These are phyloP conservation scores for Gobiocypris rarus DNA, from an alignment of 2,113 vertebrate genomes.

Conservation along the genomic window DNA sequence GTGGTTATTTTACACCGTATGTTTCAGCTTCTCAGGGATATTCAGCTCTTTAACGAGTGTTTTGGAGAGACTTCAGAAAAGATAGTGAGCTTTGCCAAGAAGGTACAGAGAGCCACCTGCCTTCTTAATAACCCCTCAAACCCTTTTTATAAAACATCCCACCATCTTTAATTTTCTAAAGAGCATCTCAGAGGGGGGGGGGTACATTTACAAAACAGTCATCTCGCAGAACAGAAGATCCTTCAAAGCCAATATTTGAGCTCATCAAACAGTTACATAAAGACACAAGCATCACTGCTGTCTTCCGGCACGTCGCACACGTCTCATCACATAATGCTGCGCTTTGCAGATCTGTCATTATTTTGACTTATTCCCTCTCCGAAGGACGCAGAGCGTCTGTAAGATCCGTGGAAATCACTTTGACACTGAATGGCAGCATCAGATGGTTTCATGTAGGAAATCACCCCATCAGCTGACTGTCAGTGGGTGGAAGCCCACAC, in stretches of 20 bases:
- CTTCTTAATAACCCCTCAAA: neutral
- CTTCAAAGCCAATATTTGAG: neutral
- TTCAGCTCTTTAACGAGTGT: neutral
- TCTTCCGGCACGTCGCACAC: neutral
- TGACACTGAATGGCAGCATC: neutral
- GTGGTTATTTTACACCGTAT: too few relatives aligned
- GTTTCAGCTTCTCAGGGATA: neutral
- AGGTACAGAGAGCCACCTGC: neutral
- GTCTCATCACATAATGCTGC: neutral
- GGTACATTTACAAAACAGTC: neutral
- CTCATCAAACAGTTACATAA: neutral
- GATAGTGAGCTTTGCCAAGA: neutral
- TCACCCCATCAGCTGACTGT: conserved; percentile 5
- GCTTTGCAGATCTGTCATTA: neutral
- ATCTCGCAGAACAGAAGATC: neutral
- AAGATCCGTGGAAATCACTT: neutral
- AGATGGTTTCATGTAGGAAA: neutral
- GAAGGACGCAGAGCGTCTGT: neutral
- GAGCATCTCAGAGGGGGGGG: neutral
- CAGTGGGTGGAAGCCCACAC: conserved; percentile 20
- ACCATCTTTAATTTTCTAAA: neutral
- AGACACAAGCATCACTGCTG: neutral
- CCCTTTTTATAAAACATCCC: neutral
- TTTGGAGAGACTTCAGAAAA: neutral
- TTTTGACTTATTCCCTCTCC: neutral